Evolutionary conservation across 1,140 invertebrate species (phyloP).

Genomic region (Trachelipus rathkii): DNA sequence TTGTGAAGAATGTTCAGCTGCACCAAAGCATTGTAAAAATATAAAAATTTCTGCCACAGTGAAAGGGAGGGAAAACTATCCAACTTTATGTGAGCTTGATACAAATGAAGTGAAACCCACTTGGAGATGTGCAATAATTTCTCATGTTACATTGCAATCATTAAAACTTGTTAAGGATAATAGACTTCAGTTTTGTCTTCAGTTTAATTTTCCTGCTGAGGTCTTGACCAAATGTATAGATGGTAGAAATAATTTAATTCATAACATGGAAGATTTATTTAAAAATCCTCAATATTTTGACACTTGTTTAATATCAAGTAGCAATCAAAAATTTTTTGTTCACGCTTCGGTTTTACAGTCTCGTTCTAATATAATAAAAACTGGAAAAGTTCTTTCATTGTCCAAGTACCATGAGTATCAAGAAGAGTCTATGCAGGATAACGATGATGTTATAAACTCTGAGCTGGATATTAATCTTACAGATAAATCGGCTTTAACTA

Average conservation of each 20-base stretch:
- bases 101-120: neutral
- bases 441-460: neutral
- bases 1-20: neutral
- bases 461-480: neutral
- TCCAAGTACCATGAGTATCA: neutral
- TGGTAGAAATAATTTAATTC: neutral
- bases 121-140: neutral
- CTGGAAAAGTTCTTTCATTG: neutral
- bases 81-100: neutral
- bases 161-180: neutral
- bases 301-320: neutral
- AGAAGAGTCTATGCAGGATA: neutral
- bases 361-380: neutral
- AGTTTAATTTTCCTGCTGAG: neutral
- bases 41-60: neutral
- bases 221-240: neutral
- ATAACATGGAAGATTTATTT: neutral
- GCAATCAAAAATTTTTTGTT: neutral
- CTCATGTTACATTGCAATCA: neutral
- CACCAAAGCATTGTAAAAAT: neutral
- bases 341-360: neutral
- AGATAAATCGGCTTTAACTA: neutral
- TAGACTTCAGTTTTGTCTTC: neutral
- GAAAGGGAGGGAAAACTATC: neutral
- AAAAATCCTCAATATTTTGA: neutral